Evolutionary conservation across 2,113 vertebrate genomes (phyloP), one percentile per base, ranked within the genome.

Genomic region (Otis tarda): DNA sequence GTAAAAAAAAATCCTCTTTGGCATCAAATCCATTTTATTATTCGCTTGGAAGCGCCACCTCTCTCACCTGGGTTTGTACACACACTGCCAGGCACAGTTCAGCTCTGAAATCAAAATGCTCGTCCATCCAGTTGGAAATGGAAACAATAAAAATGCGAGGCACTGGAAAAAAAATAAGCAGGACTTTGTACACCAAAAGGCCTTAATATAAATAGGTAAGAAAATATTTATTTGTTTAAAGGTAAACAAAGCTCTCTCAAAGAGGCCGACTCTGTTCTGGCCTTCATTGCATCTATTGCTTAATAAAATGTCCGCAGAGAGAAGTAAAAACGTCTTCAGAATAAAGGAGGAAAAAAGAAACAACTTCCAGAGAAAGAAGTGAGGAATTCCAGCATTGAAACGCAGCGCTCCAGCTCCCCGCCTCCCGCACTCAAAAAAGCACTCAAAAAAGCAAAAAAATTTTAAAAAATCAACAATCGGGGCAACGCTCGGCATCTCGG

Each of bases 161-260:
- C 14, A 3, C 8, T 28, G 33, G 23, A n/a, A 43, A 37, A 70
- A 87, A 50, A 37, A 11, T 1, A 14, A 41, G 47, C 17, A 25
- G 53, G 73, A 75, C 15, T 86, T 70, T 2, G 3, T 27, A 39
- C 25, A 20, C 1, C 0, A 19, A 65, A 95, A 95, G 39, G 65
- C 28, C 33, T 22, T 33, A 8, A 70, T 55, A 93, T 71, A 95
- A 79, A 94, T n/a, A 93, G 93, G 83, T 93, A 96, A 89, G 97
- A 95, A 96, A 78, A 96, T 94, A 98, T 93, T 96, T 94, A 47
- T 90, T 90, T 90, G n/a, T 75, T 83, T 64, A 37, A 90, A 81
- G 83, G 92, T 50, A 85, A 92, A 91, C 68, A 93, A 94, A 84
- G 96, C 94, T 97, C 93, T 80, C 80, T 63, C 87, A 60, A 86